Base-by-base conservation (phyloP, 92 coral and sea anemone genomes). In the Zoanthus sociatus region DNA sequence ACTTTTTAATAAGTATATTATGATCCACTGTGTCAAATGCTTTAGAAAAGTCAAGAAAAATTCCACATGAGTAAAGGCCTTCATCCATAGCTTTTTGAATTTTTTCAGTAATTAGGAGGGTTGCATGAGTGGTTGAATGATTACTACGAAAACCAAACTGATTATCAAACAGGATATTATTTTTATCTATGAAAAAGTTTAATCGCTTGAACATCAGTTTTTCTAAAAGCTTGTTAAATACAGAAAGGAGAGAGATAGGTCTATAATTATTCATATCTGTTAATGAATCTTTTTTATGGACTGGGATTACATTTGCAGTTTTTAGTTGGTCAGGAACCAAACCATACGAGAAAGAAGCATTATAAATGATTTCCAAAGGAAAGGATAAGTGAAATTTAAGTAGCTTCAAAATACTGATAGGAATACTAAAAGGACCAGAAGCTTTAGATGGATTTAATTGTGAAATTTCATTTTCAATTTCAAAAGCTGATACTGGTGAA, bases 51-150 rank as follows among this genome's bases (percentile, higher is more conserved):
- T 37, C 42, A 37, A 37, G 42, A 37, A 37, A 37, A 37, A 37
- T 37, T 37, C 42, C 42, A 37, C 42, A 37, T 37, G 42, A 37
- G 42, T 37, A 37, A 37, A 37, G 42, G 42, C 42, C 42, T 37
- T 37, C 42, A 37, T 37, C 42, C 42, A 37, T 37, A 37, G 42
- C 42, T 37, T 37, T 37, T 37, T 37, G 42, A 37, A 37, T 37
- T 37, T 37, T 37, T 37, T 37, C 42, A 37, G 71, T 61, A 26
- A 87, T 87, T 18, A 73, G 58, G 72, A 79, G 64, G 12, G 83
- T 71, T 64, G 90, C 90, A 87, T 87, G 90, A 56, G 73, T 8
- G 4, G 90, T 87, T 60, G 90, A 87, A 51, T 87, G 87, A 14
- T 69, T 72, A 13, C 53, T 21, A 9, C 88, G 32, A 72, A 37